A percentile compares a stretch with the other conserved stretches of the same genome.
Conservation (phyloP, 1,140 invertebrate genomes). For the Drosophila orena region DNA sequence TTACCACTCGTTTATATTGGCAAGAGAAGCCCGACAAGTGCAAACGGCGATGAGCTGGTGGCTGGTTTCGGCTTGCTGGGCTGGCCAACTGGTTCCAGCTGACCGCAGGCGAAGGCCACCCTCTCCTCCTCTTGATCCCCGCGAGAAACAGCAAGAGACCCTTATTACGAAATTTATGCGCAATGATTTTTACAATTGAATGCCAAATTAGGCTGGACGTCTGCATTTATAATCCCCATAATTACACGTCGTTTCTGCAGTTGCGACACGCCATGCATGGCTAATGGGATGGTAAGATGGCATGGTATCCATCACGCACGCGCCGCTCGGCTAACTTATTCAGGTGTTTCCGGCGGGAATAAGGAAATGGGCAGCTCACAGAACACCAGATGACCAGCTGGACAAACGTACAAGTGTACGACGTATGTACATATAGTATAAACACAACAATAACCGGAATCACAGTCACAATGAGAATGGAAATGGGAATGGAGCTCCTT, state of each 20-base stretch:
- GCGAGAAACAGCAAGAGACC: slow-evolving; percentile 15
- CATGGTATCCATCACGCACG: slow-evolving; percentile 58
- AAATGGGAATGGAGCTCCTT: slow-evolving; percentile 26
- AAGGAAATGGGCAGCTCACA: slow-evolving; percentile 21
- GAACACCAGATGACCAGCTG: slow-evolving; percentile 41
- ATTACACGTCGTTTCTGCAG: slow-evolving; percentile 43
- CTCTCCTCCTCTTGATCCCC: not conserved
- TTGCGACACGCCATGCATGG: slow-evolving; percentile 65
- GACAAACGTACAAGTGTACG: not conserved
- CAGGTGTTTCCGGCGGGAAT: slow-evolving; percentile 52
- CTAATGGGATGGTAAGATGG: slow-evolving; percentile 51
- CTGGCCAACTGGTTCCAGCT: slow-evolving; percentile 62
- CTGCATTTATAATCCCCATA: slow-evolving; percentile 60
- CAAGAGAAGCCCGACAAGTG: slow-evolving; percentile 68
- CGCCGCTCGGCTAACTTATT: slow-evolving; percentile 56
- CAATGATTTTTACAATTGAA: slow-evolving; percentile 74
- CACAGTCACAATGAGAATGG: slow-evolving; percentile 4
- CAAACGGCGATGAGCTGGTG: slow-evolving; percentile 27
- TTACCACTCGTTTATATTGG: slow-evolving; percentile 33
- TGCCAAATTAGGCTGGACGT: slow-evolving; percentile 70
- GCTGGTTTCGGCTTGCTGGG: slow-evolving; percentile 15
- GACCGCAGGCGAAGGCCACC: slow-evolving; percentile 72
- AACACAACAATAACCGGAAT: slow-evolving; percentile 28
- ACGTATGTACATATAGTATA: slow-evolving; percentile 3
- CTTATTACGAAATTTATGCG: slow-evolving; percentile 77